These are phyloP conservation scores for Sitophilus oryzae DNA, from an alignment of 1,140 invertebrate genomes.

Conservation along the genomic window DNA sequence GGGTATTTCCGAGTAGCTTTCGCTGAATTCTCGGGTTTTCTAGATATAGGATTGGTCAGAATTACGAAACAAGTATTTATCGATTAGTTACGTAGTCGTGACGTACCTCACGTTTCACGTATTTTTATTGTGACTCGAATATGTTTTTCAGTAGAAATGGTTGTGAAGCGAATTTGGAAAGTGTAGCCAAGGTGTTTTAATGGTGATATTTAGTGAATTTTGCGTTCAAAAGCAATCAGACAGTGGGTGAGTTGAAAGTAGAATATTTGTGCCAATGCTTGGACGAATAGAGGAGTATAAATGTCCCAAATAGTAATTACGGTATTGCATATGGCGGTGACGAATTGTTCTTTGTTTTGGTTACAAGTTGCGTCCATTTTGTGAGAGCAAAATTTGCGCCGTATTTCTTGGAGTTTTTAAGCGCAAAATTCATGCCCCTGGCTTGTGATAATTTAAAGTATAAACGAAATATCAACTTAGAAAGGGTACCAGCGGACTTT, in stretches of 20 bases:
- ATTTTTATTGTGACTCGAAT: background rate
- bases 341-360: constrained; percentile 28
- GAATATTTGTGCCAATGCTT: constrained; percentile 24
- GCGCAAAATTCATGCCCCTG: constrained; percentile 31
- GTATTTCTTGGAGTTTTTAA: constrained; percentile 27
- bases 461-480: constrained; percentile 7
- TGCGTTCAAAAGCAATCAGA: constrained; percentile 28
- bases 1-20: too few relatives aligned
- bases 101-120: constrained; percentile 2
- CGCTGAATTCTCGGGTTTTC: background rate
- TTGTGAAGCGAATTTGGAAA: background rate
- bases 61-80: background rate
- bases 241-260: constrained; percentile 18
- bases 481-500: constrained; percentile 14
- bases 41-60: background rate
- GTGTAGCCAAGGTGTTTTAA: constrained; percentile 15
- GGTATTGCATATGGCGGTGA: constrained; percentile 31
- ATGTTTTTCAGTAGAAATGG: constrained; percentile 6
- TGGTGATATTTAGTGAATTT: constrained; percentile 23
- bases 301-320: background rate
- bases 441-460: constrained; percentile 28
- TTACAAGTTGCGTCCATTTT: constrained; percentile 38
- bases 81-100: constrained; percentile 1
- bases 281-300: background rate
- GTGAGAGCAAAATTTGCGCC: constrained; percentile 35